Evolutionary conservation across 2,888 invertebrate species (phyloP).

Genomic region (Blastobasis adustella): DNA sequence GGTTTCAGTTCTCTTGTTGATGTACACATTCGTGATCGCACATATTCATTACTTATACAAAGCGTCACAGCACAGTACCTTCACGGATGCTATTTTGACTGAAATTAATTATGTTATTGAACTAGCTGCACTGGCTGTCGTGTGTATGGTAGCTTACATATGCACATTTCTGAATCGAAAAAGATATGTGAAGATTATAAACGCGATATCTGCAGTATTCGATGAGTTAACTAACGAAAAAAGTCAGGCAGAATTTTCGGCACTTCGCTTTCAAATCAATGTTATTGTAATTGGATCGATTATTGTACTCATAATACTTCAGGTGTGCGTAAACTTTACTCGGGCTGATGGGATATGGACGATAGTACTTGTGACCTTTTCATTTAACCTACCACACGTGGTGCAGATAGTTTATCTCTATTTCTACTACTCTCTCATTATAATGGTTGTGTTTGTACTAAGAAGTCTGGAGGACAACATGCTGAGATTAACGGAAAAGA

Average conservation of each 20-base stretch:
- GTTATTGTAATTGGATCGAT: slow-evolving; percentile 22
- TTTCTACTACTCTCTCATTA: slow-evolving; percentile 40
- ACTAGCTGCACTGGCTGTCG: slow-evolving; percentile 24
- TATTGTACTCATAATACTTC: slow-evolving; percentile 22
- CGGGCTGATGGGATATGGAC: slow-evolving; percentile 43
- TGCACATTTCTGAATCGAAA: slow-evolving; percentile 34
- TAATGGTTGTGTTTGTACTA: slow-evolving; percentile 35
- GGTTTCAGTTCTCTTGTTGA: slow-evolving; percentile 25
- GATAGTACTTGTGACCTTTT: slow-evolving; percentile 35
- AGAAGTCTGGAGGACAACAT: slow-evolving; percentile 32
- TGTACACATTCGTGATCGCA: slow-evolving; percentile 30
- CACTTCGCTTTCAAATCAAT: slow-evolving; percentile 31
- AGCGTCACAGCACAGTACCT: slow-evolving; percentile 23
- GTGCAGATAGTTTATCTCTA: slow-evolving; percentile 41
- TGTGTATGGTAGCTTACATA: slow-evolving; percentile 34
- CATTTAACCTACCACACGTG: slow-evolving; percentile 45
- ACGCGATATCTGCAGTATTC: slow-evolving; percentile 29
- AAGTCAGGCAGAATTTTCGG: slow-evolving; percentile 22
- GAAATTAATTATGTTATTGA: slow-evolving; percentile 52
- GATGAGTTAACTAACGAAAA: slow-evolving; percentile 22
- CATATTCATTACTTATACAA: slow-evolving; percentile 35
- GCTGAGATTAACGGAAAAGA: slow-evolving; percentile 15
- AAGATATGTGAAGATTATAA: slow-evolving; percentile 41
- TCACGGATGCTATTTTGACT: slow-evolving; percentile 38
- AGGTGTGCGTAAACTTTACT: slow-evolving; percentile 38